Evolutionary conservation across 2,113 vertebrate genomes (phyloP).

Genomic region (Otis tarda): DNA sequence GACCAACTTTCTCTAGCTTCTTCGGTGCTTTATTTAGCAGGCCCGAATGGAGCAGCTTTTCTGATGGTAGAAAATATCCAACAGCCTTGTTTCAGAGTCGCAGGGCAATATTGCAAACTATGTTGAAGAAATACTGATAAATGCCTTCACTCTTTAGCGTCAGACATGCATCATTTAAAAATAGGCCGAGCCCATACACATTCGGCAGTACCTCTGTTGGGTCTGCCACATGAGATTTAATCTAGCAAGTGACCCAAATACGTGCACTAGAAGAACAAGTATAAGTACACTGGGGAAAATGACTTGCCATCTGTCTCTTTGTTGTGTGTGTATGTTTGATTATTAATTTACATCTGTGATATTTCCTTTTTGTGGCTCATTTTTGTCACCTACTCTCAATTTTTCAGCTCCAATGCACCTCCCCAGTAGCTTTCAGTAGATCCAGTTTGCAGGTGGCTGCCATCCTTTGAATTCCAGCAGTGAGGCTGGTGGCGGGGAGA

Average conservation of each 20-base stretch:
- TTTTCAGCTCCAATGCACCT: not conserved
- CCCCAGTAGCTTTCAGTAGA: not conserved
- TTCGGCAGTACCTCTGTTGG: constrained; percentile 35
- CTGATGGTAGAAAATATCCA: not conserved
- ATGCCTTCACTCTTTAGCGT: not conserved
- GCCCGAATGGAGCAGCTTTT: not conserved
- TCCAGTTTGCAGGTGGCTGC: not conserved
- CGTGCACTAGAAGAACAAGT: constrained; percentile 44
- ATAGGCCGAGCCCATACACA: not conserved
- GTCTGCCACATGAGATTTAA: constrained; percentile 66
- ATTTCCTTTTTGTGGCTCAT: not conserved
- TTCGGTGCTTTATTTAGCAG: not conserved
- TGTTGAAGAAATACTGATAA: not conserved
- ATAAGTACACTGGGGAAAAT: constrained; percentile 64
- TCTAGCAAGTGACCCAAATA: constrained; percentile 75
- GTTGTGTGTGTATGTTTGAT: constrained; percentile 53
- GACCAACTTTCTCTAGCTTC: not conserved
- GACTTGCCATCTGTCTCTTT: constrained; percentile 72
- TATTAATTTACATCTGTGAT: constrained; percentile 58
- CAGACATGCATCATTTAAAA: constrained; percentile 32
- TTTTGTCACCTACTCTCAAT: not conserved
- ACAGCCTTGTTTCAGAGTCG: not conserved
- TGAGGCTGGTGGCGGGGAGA: not conserved
- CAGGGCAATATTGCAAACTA: not conserved
- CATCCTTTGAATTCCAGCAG: not conserved